These are phyloP conservation scores for Chesias legatella DNA, from an alignment of 2,888 invertebrate genomes.

Conservation along the genomic window DNA sequence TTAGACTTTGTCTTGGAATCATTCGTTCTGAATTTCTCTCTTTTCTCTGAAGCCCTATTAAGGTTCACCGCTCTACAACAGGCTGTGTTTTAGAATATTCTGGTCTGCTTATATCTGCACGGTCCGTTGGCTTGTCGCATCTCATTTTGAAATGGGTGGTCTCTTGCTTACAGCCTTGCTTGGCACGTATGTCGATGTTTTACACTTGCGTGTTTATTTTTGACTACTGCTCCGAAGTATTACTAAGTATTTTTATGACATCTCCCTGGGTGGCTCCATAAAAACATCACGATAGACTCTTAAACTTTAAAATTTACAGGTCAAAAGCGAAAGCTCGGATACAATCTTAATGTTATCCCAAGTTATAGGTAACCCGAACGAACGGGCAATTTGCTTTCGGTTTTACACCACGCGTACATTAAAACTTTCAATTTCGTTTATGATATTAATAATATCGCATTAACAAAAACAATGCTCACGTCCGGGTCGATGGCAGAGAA, in stretches of 20 bases:
- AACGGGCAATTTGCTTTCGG: slow-evolving; percentile 57
- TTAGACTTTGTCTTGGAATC: too few species aligned
- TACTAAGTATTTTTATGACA: slow-evolving; percentile 14
- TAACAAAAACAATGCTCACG: slow-evolving; percentile 67
- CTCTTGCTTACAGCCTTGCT: too few species aligned
- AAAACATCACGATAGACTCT: slow-evolving; percentile 22
- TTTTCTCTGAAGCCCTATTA: too few species aligned
- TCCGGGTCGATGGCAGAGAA: slow-evolving; percentile 60
- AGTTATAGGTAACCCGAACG: slow-evolving; percentile 33
- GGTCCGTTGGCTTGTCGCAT: too few species aligned
- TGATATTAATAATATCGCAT: slow-evolving; percentile 62
- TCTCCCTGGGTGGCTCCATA: slow-evolving; percentile 20
- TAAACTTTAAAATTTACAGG: slow-evolving; percentile 28
- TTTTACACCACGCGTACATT: slow-evolving; percentile 57
- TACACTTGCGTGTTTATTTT: too few species aligned
- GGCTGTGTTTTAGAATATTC: too few species aligned
- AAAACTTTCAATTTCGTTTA: slow-evolving; percentile 67
- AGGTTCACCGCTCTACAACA: too few species aligned
- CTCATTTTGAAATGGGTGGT: too few species aligned
- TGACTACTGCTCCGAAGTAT: slow-evolving; percentile 5
- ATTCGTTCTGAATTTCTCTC: too few species aligned
- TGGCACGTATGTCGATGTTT: too few species aligned
- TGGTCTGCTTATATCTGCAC: too few species aligned
- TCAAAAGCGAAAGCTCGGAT: slow-evolving; percentile 38
- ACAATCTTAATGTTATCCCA: slow-evolving; percentile 42